A percentile compares a stretch with the other conserved stretches of the same genome.
These are phyloP conservation scores for Flabesymbios commensalis DNA, from an alignment of 2,888 invertebrate species.

Conservation along the genomic window DNA sequence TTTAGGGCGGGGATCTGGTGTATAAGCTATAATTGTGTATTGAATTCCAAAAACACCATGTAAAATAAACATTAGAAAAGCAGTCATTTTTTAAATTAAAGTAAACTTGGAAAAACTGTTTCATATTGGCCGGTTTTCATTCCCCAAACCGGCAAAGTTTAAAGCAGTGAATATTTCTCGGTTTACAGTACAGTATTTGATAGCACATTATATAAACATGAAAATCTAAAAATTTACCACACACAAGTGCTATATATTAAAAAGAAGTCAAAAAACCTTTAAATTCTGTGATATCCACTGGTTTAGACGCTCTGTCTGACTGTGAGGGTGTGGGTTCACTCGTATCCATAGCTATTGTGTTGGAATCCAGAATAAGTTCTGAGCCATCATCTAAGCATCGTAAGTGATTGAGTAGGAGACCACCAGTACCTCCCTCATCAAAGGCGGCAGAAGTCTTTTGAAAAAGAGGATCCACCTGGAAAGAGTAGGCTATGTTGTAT, in stretches of 20 bases:
- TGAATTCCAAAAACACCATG: too few species aligned
- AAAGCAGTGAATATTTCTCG: too few species aligned
- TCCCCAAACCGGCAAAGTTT: too few species aligned
- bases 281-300: constrained; percentile 7
- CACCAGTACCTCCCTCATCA: constrained; percentile 62
- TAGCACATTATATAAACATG: too few species aligned
- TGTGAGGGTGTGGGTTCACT: neutral
- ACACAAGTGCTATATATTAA: neutral
- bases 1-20: too few species aligned
- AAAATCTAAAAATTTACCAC: neutral
- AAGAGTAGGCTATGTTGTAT: too few species aligned
- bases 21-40: too few species aligned
- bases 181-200: too few species aligned
- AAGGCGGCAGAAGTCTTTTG: constrained; percentile 61
- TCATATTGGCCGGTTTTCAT: too few species aligned
- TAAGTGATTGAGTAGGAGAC: constrained; percentile 56
- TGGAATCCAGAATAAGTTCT: constrained; percentile 58
- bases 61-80: too few species aligned
- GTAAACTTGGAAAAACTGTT: too few species aligned
- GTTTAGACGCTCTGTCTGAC: neutral
- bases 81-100: too few species aligned
- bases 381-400: constrained; percentile 54
- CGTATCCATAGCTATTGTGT: constrained; percentile 40
- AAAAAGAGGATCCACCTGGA: constrained; percentile 62
- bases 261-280: neutral